Evolutionary conservation across 2,888 invertebrate species (phyloP).

Genomic region (Andrena trimmerana): DNA sequence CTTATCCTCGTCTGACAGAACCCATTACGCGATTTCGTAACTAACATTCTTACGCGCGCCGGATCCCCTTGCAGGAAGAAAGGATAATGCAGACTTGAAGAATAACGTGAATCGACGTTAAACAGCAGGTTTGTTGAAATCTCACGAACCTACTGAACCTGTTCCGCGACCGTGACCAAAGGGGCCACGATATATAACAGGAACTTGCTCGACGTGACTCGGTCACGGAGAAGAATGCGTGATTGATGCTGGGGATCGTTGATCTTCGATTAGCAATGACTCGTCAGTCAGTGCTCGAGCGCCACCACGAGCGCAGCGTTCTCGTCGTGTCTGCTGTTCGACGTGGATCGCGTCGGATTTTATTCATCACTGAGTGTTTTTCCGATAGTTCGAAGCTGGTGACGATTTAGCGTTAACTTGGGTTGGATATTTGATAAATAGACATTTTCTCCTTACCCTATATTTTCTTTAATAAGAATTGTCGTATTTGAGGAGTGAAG

Average conservation of each 20-base stretch:
- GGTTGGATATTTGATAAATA: not conserved
- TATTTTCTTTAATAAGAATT: no score
- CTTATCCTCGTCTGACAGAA: not conserved
- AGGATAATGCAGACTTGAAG: not conserved
- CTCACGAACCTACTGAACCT: not conserved
- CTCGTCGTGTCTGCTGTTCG: not conserved
- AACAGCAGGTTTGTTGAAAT: not conserved
- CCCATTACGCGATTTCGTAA: not conserved
- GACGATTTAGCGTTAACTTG: not conserved
- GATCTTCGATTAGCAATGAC: constrained; percentile 17
- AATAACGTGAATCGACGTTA: not conserved
- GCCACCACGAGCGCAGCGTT: constrained; percentile 26
- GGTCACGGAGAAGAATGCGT: not conserved
- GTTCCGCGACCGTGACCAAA: constrained; percentile 1
- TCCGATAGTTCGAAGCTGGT: not conserved
- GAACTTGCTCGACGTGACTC: not conserved
- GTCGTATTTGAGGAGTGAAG: no score
- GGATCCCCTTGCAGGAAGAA: not conserved
- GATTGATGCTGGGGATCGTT: constrained; percentile 37
- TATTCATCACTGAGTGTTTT: not conserved
- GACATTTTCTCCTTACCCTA: not conserved
- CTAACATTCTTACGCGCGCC: not conserved
- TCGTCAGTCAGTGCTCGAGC: constrained; percentile 50
- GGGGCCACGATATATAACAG: not conserved
- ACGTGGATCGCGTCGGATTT: not conserved